These are phyloP conservation scores for Drosophila saltans DNA, from an alignment of 1,140 invertebrate species.

Conservation along the genomic window DNA sequence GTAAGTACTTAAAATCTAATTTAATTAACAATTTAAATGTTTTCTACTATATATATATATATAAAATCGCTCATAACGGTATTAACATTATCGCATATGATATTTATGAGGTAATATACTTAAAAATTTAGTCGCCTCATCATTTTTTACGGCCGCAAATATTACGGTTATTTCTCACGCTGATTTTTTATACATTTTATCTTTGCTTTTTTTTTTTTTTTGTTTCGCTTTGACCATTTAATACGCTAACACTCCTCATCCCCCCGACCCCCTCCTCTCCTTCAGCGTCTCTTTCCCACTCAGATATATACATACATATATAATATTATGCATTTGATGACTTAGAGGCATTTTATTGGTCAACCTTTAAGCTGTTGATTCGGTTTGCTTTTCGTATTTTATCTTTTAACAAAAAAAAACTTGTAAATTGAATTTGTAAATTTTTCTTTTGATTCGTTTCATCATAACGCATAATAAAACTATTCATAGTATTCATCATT, in stretches of 20 bases:
- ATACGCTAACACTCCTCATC: too few relatives aligned
- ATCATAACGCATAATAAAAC: background rate
- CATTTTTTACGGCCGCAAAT: background rate
- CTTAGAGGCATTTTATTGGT: slow-evolving; percentile 45
- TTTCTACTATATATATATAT: background rate
- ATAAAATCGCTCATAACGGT: background rate
- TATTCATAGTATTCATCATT: slow-evolving; percentile 15
- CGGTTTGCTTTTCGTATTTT: background rate
- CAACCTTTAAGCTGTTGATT: slow-evolving; percentile 29
- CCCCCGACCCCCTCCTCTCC: background rate
- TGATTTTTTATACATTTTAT: background rate
- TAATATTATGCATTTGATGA: slow-evolving; percentile 19
- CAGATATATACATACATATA: background rate
- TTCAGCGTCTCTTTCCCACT: background rate
- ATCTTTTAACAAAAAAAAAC: background rate
- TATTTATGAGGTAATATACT: slow-evolving; percentile 9
- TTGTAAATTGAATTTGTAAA: slow-evolving; percentile 36
- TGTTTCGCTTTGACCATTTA: background rate
- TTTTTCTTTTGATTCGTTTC: slow-evolving; percentile 17
- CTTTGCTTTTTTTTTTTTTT: background rate
- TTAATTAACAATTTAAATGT: too few relatives aligned
- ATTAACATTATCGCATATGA: slow-evolving; percentile 5
- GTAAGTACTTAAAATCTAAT: too few relatives aligned
- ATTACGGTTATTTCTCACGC: slow-evolving; percentile 10
- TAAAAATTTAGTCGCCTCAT: slow-evolving; percentile 7